Evolutionary conservation across 2,888 invertebrate genomes (phyloP).

Genomic region (Holacanthella duospinosa): DNA sequence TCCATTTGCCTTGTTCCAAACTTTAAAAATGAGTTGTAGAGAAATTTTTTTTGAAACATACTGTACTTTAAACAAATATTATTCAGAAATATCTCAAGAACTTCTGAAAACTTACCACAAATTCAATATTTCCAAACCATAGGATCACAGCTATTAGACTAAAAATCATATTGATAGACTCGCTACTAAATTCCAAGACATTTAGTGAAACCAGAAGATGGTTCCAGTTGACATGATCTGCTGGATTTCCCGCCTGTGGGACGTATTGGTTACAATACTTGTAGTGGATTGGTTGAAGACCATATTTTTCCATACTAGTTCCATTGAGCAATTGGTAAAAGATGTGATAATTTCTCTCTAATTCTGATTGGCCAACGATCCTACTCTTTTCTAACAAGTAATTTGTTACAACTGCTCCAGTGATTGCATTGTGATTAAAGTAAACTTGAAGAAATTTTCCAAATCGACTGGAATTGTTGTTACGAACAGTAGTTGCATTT

Average conservation of each 20-base stretch:
- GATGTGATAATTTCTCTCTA: conserved; percentile 83
- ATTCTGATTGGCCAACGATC: conserved; percentile 76
- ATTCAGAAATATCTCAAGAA: no score
- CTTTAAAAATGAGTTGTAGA: no score
- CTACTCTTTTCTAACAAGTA: conserved; percentile 81
- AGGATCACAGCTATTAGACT: conserved; percentile 76
- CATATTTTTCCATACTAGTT: neutral
- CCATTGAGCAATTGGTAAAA: conserved; percentile 68
- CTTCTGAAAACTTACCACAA: conserved; percentile 57
- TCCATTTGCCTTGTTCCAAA: no score
- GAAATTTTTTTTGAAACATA: no score
- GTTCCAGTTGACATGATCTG: neutral
- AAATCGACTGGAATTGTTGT: conserved; percentile 85
- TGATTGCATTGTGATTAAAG: conserved; percentile 74
- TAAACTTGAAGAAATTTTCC: conserved; percentile 95
- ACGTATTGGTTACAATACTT: neutral
- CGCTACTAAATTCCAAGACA: conserved; percentile 71
- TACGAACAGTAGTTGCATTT: conserved; percentile 84
- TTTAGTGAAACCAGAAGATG: conserved; percentile 51
- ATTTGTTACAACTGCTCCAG: conserved; percentile 82
- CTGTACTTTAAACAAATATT: no score
- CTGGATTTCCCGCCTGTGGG: neutral
- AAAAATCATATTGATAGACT: conserved; percentile 80
- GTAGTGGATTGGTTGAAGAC: neutral
- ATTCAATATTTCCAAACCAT: conserved; percentile 79